phyloP scores from a whole-genome alignment of 2,113 vertebrate genomes.

The Nanorana parkeri region DNA sequence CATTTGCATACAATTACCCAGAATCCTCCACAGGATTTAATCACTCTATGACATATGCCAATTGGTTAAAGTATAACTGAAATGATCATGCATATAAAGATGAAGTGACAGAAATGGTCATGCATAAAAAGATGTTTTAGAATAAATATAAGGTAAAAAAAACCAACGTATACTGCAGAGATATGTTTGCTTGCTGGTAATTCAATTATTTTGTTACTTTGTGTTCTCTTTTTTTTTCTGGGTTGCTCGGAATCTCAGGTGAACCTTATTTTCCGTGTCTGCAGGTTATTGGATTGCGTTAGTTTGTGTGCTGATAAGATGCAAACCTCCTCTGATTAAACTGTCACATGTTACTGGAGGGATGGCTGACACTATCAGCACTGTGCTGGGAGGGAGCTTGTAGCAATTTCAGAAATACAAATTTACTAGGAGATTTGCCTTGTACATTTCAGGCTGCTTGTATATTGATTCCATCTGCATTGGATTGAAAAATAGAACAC shows the following conservation, averaged over 20 bases:
- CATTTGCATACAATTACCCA: conserved; percentile 51
- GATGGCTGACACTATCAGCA: conserved; percentile 58
- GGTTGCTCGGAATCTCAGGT: background rate
- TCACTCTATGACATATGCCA: conserved; percentile 29
- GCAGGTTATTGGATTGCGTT: conserved; percentile 36
- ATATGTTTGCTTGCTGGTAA: background rate
- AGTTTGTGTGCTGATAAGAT: conserved; percentile 50
- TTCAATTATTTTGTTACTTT: background rate
- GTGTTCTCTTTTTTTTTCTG: background rate
- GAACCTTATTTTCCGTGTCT: background rate
- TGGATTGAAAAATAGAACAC: conserved; percentile 55
- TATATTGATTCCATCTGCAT: conserved; percentile 63
- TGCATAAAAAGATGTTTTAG: conserved; percentile 2
- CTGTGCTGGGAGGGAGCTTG: conserved; percentile 48
- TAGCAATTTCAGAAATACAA: conserved; percentile 59
- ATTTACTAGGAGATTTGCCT: conserved; percentile 55
- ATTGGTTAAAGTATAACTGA: conserved; percentile 25
- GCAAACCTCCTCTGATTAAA: conserved; percentile 54
- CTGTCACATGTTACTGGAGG: conserved; percentile 45
- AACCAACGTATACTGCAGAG: background rate
- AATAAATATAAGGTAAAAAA: background rate
- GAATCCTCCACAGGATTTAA: conserved; percentile 40
- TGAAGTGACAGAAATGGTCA: background rate
- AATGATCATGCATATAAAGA: background rate
- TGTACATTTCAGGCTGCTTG: conserved; percentile 57